These are phyloP conservation scores for Helarctos malayanus DNA, from an alignment of 2,797 vertebrate species.

Conservation along the genomic window DNA sequence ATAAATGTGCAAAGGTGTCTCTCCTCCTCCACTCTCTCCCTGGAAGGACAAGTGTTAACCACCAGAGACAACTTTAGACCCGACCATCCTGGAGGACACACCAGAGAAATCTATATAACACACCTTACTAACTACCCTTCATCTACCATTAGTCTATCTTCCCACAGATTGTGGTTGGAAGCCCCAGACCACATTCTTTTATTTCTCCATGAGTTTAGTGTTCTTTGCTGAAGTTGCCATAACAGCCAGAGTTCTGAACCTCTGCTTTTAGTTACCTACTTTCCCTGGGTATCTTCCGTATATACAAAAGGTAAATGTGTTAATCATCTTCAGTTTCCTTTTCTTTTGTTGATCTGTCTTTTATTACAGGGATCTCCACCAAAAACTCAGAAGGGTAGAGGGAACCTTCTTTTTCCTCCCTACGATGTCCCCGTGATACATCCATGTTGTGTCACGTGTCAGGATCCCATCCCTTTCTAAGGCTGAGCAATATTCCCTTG, in stretches of 20 bases:
- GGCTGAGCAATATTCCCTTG: background rate
- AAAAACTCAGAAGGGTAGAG: background rate
- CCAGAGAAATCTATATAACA: background rate
- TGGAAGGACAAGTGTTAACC: background rate
- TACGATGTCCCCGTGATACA: background rate
- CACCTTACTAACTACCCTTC: background rate
- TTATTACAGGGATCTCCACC: background rate
- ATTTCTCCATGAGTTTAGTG: background rate
- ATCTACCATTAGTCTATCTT: background rate
- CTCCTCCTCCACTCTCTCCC: background rate
- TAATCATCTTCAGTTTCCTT: background rate
- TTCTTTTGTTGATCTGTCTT: background rate
- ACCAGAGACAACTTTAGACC: too few species aligned
- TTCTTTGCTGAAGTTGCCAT: background rate
- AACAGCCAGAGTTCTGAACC: background rate
- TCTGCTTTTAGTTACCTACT: background rate
- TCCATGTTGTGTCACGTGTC: too few species aligned
- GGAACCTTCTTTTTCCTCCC: background rate
- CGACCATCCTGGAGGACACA: background rate
- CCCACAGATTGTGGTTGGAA: background rate
- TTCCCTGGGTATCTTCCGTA: too few species aligned
- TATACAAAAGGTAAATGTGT: fast-evolving
- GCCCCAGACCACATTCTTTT: background rate
- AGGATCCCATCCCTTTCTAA: background rate
- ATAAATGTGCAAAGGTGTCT: background rate